Percentiles rank a stretch among this genome's conserved stretches.
Conservation (phyloP, 2,797 vertebrate species). For the Cryptoblepharus egeriae region DNA sequence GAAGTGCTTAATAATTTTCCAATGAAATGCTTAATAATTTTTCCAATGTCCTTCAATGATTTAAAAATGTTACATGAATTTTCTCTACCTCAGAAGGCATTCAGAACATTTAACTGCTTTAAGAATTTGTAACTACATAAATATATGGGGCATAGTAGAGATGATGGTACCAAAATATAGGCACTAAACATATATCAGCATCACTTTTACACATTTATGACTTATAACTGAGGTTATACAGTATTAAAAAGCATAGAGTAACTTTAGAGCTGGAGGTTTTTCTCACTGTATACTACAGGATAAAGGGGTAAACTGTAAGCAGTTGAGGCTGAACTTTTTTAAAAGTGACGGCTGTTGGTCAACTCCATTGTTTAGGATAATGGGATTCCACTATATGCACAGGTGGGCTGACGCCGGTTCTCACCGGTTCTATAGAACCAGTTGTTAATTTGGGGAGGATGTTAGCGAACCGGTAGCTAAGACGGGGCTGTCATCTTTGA, state of each 20-base stretch:
- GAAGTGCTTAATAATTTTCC: slow-evolving; percentile 17
- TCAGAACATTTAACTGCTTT: neutral
- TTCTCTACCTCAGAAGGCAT: neutral
- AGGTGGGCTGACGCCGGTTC: too few species aligned
- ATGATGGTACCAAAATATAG: neutral
- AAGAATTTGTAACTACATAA: slow-evolving; percentile 18
- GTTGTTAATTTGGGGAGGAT: too few species aligned
- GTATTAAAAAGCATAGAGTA: too few species aligned
- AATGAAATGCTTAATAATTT: slow-evolving; percentile 8
- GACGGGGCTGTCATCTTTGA: too few species aligned
- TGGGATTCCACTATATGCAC: neutral
- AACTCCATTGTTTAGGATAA: neutral
- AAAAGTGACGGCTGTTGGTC: neutral
- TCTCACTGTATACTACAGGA: neutral
- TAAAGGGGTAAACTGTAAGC: neutral
- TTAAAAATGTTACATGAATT: neutral
- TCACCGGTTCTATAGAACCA: too few species aligned
- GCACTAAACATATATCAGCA: neutral
- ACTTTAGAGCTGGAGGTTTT: neutral
- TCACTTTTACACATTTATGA: neutral
- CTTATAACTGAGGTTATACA: too few species aligned
- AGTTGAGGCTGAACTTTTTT: neutral
- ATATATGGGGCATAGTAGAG: neutral
- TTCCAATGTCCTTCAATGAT: neutral
- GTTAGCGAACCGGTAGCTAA: too few species aligned